Evolutionary conservation across 2,888 invertebrate genomes (phyloP).

Genomic region (Pyralis farinalis): DNA sequence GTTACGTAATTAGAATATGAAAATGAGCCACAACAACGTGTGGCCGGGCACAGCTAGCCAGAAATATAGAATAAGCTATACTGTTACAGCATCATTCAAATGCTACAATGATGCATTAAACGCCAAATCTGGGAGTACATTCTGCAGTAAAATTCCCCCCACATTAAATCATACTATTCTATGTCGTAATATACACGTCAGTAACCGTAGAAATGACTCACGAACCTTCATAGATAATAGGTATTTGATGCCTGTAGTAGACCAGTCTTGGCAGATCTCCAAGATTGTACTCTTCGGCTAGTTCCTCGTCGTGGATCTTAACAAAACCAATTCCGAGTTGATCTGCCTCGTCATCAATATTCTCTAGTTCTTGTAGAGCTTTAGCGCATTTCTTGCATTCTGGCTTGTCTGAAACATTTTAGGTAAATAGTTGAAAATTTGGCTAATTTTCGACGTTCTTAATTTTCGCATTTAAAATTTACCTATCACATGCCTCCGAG

Average conservation of each 20-base stretch:
- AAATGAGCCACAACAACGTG: no score
- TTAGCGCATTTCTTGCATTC: conserved; percentile 96
- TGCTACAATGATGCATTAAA: no score
- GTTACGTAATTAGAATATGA: no score
- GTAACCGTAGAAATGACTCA: conserved; percentile 50
- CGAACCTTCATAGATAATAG: conserved; percentile 95
- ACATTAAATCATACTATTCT: conserved; percentile 25
- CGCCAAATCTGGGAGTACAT: no score
- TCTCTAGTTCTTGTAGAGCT: conserved; percentile 94
- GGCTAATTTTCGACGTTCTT: not conserved
- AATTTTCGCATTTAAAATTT: conserved; percentile 9
- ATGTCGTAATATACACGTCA: conserved; percentile 47
- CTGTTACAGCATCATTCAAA: no score
- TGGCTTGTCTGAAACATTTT: conserved; percentile 87
- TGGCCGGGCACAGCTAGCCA: no score
- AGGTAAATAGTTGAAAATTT: not conserved
- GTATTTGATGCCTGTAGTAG: conserved; percentile 96
- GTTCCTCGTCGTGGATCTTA: conserved; percentile 94
- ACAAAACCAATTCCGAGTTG: conserved; percentile 96
- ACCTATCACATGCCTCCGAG: conserved; percentile 60
- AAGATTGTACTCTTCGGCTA: conserved; percentile 96
- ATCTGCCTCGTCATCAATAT: conserved; percentile 97
- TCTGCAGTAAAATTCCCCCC: conserved; percentile 29
- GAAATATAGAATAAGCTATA: no score
- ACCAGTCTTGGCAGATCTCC: conserved; percentile 93